phyloP scores from a whole-genome alignment of 2,113 vertebrate genomes.

The Cygnus buccinator region DNA sequence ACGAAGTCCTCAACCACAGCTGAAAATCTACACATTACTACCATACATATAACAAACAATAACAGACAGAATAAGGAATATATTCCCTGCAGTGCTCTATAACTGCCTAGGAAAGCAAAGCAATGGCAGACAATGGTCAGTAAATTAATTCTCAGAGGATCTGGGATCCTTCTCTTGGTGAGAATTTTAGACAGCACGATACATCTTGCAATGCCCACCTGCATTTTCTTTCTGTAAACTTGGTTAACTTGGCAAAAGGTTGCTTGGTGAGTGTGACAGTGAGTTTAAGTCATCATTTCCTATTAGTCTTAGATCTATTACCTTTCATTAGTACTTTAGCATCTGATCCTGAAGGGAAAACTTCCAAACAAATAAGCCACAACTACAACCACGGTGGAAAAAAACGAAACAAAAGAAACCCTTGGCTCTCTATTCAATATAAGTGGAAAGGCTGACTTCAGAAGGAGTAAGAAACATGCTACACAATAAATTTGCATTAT shows the following conservation, averaged over 20 bases:
- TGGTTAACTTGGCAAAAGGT: background rate
- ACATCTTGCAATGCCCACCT: background rate
- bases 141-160: constrained; percentile 46
- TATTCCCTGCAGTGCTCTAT: background rate
- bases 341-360: background rate
- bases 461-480: background rate
- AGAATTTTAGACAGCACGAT: constrained; percentile 11
- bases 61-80: background rate
- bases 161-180: background rate
- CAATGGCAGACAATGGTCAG: background rate
- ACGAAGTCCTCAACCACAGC: background rate
- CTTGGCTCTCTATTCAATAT: background rate
- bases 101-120: constrained; percentile 9
- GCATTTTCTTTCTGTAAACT: background rate
- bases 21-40: background rate
- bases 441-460: background rate
- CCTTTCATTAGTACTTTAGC: background rate
- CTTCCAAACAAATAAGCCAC: background rate
- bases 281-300: constrained; percentile 9
- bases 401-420: background rate
- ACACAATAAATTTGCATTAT: background rate
- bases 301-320: background rate
- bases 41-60: background rate
- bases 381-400: background rate
- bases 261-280: background rate